A percentile compares a stretch with the other conserved stretches of the same genome.
These are phyloP conservation scores for Phocides pigmalion DNA, from an alignment of 1,140 invertebrate genomes.

Conservation along the genomic window DNA sequence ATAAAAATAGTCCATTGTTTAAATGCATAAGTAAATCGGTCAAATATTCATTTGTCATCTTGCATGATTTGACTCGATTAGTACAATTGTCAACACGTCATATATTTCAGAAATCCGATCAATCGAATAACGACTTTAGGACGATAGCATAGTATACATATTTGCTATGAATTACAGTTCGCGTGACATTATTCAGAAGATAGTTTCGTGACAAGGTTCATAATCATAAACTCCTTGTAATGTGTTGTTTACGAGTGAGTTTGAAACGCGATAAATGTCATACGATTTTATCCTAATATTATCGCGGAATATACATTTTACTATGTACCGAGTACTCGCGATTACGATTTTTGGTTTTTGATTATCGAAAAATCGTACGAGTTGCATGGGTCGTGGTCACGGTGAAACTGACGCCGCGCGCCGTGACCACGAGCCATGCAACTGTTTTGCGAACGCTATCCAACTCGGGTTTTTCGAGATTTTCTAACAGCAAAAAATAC, in stretches of 20 bases:
- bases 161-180: constrained; percentile 1
- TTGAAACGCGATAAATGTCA: constrained; percentile 4
- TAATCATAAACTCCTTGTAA: constrained; percentile 17
- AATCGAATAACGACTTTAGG: neutral
- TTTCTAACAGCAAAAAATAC: too few relatives aligned
- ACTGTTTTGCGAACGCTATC: too few relatives aligned
- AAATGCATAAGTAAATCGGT: neutral
- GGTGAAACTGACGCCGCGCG: too few relatives aligned
- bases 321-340: too few relatives aligned
- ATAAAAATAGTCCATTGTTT: too few relatives aligned
- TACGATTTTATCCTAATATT: too few relatives aligned
- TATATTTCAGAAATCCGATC: neutral
- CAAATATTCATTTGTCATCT: constrained; percentile 1
- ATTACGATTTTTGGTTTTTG: too few relatives aligned
- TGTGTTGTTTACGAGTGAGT: constrained; percentile 13
- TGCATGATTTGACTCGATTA: constrained; percentile 3
- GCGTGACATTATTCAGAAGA: constrained; percentile 5
- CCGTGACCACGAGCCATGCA: too few relatives aligned
- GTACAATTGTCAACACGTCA: neutral
- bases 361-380: too few relatives aligned
- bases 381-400: too few relatives aligned
- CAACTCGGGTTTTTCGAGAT: too few relatives aligned
- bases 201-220: constrained; percentile 22
- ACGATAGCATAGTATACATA: neutral
- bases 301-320: neutral